Evolutionary conservation across 2,888 invertebrate genomes (phyloP), one percentile per base, ranked within the genome.

Genomic region (Sphaerophoria rueppellii): DNA sequence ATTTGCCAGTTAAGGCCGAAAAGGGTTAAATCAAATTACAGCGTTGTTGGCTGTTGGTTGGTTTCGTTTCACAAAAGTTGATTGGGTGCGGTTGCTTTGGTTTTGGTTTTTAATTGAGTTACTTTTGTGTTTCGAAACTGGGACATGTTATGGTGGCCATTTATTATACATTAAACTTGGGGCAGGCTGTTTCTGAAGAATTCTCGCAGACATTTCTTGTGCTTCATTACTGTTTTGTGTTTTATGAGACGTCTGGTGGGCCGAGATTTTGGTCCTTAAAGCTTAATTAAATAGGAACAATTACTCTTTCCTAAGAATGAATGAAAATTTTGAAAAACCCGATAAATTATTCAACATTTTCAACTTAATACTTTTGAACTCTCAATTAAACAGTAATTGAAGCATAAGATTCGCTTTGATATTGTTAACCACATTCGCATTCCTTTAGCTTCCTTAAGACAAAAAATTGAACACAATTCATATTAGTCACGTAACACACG

Each of bases 61-160:
- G 14, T n/a, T 24, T 34, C 34, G 63, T 63, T 46, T 9, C 34
- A 3, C 63, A 48, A 50, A 24, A 67, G 55, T 16, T 67, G 78
- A 63, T 46, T 63, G 37, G 80, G 16, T 6, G 24, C 24, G 60
- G 57, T 16, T 57, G 50, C 7, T n/a, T 24, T 43, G 40, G 60
- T 60, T 67, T 61, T 54, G 65, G 14, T 63, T 52, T 52, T 40
- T 79, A 83, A 83, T 83, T 83, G 75, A 71, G 83, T 79, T 79
- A 55, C 65, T 60, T 67, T 40, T 35, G 14, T 12, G 11, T 24
- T 24, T 24, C 3, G 16, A 54, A 67, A 54, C 40, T 43, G 54
- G 54, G 40, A 14, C 67, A 67, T 32, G 52, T 54, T 24, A 32
- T 40, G 67, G 52, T 52, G 14, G 40, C 40, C n/a, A 52, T 63